Conservation (phyloP, 2,888 invertebrate species). For the Sinhomidia bicolor region DNA sequence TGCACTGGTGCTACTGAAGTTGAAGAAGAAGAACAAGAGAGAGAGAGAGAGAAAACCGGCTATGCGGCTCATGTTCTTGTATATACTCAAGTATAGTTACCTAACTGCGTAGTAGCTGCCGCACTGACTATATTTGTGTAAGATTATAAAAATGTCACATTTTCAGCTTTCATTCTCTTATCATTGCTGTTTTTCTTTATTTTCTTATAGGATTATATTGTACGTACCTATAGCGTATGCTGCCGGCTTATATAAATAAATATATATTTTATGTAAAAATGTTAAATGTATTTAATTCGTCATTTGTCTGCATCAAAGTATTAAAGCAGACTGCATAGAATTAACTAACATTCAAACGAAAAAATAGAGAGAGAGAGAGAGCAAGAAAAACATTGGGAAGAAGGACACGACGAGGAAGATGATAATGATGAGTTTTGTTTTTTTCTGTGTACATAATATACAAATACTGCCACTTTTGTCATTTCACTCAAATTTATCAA, state of each 20-base stretch:
- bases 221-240: not conserved
- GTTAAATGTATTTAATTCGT: too few relatives aligned
- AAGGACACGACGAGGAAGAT: not conserved
- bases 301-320: too few relatives aligned
- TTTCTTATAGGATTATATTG: not conserved
- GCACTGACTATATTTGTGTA: not conserved
- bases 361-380: not conserved
- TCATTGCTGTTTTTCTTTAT: not conserved
- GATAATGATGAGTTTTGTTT: constrained; percentile 4
- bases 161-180: constrained; percentile 16
- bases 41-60: constrained; percentile 49
- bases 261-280: too few relatives aligned
- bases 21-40: too few relatives aligned
- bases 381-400: not conserved
- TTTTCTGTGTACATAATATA: too few relatives aligned
- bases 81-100: not conserved
- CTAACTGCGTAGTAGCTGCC: constrained; percentile 51
- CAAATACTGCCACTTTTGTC: too few relatives aligned
- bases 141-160: constrained; percentile 24
- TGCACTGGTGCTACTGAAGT: too few relatives aligned
- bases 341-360: too few relatives aligned
- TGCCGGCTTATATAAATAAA: too few relatives aligned
- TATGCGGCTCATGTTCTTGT: constrained; percentile 9
- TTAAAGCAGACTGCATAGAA: not conserved
- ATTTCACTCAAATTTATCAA: too few relatives aligned